Base-by-base conservation (phyloP, 2,797 vertebrate species). In the Sphaeramia orbicularis region DNA sequence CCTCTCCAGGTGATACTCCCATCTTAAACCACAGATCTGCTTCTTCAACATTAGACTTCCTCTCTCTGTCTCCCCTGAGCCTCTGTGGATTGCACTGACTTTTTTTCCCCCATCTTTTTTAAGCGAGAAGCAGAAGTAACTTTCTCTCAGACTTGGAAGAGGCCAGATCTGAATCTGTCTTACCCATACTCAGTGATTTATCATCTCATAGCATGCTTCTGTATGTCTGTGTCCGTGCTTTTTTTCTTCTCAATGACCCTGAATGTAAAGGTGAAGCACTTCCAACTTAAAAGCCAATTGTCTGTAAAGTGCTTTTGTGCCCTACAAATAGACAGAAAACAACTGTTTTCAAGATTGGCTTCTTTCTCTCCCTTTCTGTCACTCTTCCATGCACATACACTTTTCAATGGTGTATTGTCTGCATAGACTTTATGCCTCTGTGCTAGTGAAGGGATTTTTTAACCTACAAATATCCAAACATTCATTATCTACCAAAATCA, bases 1-100 rank as follows among this genome's bases (percentile, higher is more conserved):
- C 43, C 47, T 82, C 84, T 73, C 78, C 67, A 58, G 72, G 84
- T 90, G 77, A 62, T 83, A 78, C 80, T 82, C 43, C 44, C 62
- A 78, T 87, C 65, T 79, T 67, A 70, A 83, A 76, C 53, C 50
- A 41, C 59, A 78, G 30, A 72, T 68, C 57, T 71, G 53, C 51
- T 58, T 59, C 80, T 71, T 77, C 61, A 65, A 37, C 59, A 51
- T 67, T 38, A 62, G 21, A 77, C 66, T 74, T 74, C 55, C 52
- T 62, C 43, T 67, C 49, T 30, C 4, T 15, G 14, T 75, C 40
- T 45, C 48, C 57, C 67, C 58, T 65, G 66, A 53, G 57, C 45
- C 68, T 76, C 52, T 48, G 49, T 61, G 42, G 16, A 74, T 78
- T 27, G 18, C 62, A 18, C 43, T 35, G 24, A 58, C 55, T 74